phyloP scores from a whole-genome alignment of 2,797 vertebrate species.

The Okamejei kenojei region DNA sequence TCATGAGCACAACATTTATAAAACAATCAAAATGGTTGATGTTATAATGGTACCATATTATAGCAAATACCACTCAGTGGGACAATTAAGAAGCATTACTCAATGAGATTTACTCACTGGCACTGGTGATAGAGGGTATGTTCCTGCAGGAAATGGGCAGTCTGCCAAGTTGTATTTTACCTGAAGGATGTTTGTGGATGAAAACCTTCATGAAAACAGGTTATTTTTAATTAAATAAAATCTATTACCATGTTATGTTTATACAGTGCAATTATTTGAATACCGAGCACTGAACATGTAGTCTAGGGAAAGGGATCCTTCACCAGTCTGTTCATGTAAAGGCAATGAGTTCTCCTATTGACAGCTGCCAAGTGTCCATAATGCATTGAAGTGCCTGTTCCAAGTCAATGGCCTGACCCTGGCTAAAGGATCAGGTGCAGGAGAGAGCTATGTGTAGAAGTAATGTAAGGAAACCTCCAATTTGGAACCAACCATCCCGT shows the following conservation, averaged over 20 bases:
- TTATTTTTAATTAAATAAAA: constrained; percentile 15
- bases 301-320: neutral
- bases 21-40: too few species aligned
- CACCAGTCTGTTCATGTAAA: neutral
- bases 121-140: constrained; percentile 38
- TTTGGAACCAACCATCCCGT: neutral
- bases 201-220: constrained; percentile 53
- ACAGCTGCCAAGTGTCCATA: neutral
- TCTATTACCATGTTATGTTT: neutral
- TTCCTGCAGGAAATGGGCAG: constrained; percentile 41
- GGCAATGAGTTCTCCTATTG: neutral
- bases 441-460: neutral
- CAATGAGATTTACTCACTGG: constrained; percentile 44
- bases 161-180: constrained; percentile 61
- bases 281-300: neutral
- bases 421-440: neutral
- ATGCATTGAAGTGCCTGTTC: neutral
- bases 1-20: neutral
- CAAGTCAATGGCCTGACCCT: neutral
- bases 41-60: neutral
- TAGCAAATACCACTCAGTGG: neutral
- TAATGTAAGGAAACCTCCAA: neutral
- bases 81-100: constrained; percentile 39
- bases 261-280: neutral
- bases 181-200: constrained; percentile 61